Conservation (phyloP, 2,113 vertebrate species). For the Thalassoma bifasciatum region DNA sequence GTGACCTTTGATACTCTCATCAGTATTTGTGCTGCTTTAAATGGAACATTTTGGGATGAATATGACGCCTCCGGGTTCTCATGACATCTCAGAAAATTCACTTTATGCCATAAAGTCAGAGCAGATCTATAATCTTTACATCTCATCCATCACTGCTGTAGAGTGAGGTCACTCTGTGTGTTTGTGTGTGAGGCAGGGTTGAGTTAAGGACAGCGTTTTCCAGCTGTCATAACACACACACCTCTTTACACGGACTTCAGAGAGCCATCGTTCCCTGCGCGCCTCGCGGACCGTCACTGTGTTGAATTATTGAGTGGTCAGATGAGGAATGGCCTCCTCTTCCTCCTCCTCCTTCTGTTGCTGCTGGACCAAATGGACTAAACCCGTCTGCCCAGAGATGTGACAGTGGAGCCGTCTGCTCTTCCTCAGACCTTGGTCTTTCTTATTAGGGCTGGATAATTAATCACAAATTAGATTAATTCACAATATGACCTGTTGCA, state of each 20-base stretch:
- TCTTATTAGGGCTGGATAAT: too few relatives aligned
- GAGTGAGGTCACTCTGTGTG: neutral
- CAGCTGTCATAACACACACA: neutral
- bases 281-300: neutral
- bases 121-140: neutral
- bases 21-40: neutral
- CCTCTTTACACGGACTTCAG: neutral
- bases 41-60: neutral
- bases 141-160: neutral
- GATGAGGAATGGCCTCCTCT: conserved; percentile 28
- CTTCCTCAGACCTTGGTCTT: too few relatives aligned
- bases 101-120: neutral
- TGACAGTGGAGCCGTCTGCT: neutral
- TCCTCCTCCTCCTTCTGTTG: neutral
- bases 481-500: too few relatives aligned
- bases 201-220: conserved; percentile 2
- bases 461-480: too few relatives aligned
- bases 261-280: neutral
- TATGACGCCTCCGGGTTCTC: neutral
- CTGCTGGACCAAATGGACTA: conserved; percentile 5
- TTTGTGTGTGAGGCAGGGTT: conserved; percentile 7
- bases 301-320: conserved; percentile 55
- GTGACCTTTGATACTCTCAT: neutral
- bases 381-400: neutral
- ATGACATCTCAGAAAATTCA: neutral